These are phyloP conservation scores for Druon quercuslanigerum DNA, from an alignment of 1,140 invertebrate species.

Conservation along the genomic window DNA sequence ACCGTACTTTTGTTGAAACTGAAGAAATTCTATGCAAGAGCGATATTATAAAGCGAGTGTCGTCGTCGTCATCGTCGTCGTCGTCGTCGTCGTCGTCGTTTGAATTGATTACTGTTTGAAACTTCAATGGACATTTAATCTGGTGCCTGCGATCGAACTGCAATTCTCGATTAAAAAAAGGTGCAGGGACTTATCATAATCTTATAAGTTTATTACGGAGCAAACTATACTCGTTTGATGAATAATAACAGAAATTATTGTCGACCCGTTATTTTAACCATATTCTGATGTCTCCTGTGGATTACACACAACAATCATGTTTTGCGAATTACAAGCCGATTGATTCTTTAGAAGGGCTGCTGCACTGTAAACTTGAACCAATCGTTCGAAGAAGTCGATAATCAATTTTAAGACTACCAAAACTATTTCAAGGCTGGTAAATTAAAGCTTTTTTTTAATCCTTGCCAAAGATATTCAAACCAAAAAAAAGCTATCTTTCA, in stretches of 20 bases:
- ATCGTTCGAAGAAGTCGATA: background rate
- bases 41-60: constrained; percentile 68
- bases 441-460: too few relatives aligned
- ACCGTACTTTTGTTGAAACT: constrained; percentile 73
- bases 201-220: constrained; percentile 61
- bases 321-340: background rate
- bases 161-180: constrained; percentile 41
- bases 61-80: constrained; percentile 70
- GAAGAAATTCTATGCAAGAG: constrained; percentile 71
- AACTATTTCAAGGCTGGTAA: background rate
- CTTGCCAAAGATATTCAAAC: too few relatives aligned
- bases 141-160: constrained; percentile 67
- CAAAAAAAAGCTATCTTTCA: too few relatives aligned
- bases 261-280: constrained; percentile 58
- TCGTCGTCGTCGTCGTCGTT: constrained; percentile 71
- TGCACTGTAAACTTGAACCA: background rate
- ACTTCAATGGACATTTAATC: constrained; percentile 67
- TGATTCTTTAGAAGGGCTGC: background rate
- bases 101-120: constrained; percentile 67
- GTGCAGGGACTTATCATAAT: constrained; percentile 59
- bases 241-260: constrained; percentile 62
- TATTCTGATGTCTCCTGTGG: constrained; percentile 45
- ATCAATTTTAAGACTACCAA: background rate
- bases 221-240: constrained; percentile 55
- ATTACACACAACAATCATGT: background rate